A percentile compares a stretch with the other conserved stretches of the same genome.
phyloP scores from a whole-genome alignment of 2,113 vertebrate species.

The Mobula hypostoma region DNA sequence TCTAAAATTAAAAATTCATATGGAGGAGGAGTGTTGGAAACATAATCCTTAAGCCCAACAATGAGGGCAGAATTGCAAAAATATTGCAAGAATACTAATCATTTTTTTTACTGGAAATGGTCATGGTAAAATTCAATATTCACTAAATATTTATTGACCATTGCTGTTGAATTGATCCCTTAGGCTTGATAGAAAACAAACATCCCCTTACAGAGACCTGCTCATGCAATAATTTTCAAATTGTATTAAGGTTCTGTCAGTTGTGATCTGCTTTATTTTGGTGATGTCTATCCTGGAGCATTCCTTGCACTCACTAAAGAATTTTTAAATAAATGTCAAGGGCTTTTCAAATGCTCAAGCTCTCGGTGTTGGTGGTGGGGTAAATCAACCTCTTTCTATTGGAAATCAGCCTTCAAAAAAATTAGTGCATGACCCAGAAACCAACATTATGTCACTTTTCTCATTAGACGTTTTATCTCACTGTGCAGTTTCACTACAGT shows the following conservation, averaged over 20 bases:
- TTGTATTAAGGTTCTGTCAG: slow-evolving; percentile 39
- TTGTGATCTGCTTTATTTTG: slow-evolving; percentile 49
- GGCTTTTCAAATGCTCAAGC: slow-evolving; percentile 57
- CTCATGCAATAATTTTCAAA: slow-evolving; percentile 45
- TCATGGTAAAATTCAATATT: neutral
- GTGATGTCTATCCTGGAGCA: slow-evolving; percentile 46
- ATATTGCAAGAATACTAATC: neutral
- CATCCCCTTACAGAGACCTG: neutral
- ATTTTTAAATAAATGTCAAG: slow-evolving; percentile 69
- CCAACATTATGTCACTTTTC: neutral
- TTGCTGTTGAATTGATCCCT: neutral
- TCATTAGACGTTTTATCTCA: too few species aligned
- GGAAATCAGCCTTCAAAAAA: neutral
- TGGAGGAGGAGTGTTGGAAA: neutral
- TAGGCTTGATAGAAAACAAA: neutral
- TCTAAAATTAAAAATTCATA: neutral
- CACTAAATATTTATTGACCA: neutral
- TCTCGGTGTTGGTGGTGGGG: slow-evolving; percentile 49
- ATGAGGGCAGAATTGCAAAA: neutral
- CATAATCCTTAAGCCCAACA: neutral
- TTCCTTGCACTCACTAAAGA: slow-evolving; percentile 42
- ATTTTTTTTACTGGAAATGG: neutral
- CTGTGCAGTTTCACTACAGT: neutral
- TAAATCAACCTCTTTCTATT: neutral
- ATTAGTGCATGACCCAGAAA: neutral